Evolutionary conservation across 2,113 vertebrate species (phyloP), one percentile per base, ranked within the genome.

Genomic region (Barnardius zonarius): DNA sequence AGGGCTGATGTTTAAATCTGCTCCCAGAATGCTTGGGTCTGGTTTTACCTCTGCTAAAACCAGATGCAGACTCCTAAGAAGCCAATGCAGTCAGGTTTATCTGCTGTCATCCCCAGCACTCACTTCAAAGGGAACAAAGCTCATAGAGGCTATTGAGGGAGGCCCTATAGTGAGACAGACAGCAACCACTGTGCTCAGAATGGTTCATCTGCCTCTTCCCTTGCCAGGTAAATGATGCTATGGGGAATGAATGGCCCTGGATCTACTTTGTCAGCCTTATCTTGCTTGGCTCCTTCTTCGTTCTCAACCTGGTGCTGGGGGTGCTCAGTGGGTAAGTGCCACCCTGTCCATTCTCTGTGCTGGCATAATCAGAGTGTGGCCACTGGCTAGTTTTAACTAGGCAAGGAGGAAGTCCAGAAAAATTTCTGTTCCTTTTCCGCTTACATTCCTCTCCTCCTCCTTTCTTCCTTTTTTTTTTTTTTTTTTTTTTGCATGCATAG

Each of bases 171-270:
- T 24, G 15, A 55, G 43, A 23, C 10, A 51, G 30, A 16, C 12
- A 49, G 41, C 37, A 55, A 41, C 8, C 16, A 25, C 8, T 11
- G 20, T 55, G 33, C 64, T 69, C 57, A 44, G n/a, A 28, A 43
- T 54, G 54, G 30, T 95, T 82, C 54, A 35, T 11, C 37, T 83
- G 41, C 44, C 12, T 74, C 68, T 92, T n/a, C 94, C 43, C 83
- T 96, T 37, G 90, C 86, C 97, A 99, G 99, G 98, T 99, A 22
- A 99, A 99, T 18, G 99, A 99, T 74, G 99, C 99, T 90, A 99
- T 99, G 35, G 99, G 99, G 35, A 99, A 99, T 11, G 98, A 99
- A 86, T 99, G 99, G 99, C 99, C 99, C 22, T 99, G 99, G 99
- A 97, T 99, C 93, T 99, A 99, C 95, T 99, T 99, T 39, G 98